A percentile compares a stretch with the other conserved stretches of the same genome.
These are phyloP conservation scores for Sphaerodactylus townsendi DNA, from an alignment of 2,113 vertebrate species.

Conservation along the genomic window DNA sequence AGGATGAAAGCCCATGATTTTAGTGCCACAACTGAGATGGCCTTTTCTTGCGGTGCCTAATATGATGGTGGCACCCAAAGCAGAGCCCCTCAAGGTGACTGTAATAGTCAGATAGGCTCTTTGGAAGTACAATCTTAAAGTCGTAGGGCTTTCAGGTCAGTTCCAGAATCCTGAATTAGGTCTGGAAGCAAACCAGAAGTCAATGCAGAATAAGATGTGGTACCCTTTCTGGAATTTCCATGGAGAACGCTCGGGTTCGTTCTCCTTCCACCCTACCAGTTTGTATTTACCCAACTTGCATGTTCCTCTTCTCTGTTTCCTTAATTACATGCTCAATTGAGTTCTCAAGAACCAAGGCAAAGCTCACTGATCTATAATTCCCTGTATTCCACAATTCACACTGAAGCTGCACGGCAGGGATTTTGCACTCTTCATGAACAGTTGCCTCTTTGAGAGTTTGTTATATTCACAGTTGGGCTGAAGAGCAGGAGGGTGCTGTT, in stretches of 20 bases:
- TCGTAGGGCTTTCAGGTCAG: no score
- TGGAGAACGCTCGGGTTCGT: neutral
- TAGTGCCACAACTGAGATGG: no score
- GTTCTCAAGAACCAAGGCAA: conserved; percentile 24
- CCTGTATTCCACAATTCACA: neutral
- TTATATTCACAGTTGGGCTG: neutral
- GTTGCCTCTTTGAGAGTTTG: neutral
- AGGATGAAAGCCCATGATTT: no score
- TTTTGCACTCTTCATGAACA: neutral
- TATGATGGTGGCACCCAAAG: no score
- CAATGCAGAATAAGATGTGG: neutral
- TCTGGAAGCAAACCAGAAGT: no score
- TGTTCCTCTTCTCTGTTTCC: neutral
- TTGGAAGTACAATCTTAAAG: no score
- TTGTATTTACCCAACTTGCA: neutral
- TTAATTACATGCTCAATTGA: conserved; percentile 7
- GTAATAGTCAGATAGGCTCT: no score
- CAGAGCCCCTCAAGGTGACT: no score
- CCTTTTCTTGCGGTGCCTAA: no score
- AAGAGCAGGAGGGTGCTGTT: no score
- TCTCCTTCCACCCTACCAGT: neutral
- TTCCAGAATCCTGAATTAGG: no score
- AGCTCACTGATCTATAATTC: neutral
- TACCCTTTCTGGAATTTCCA: neutral
- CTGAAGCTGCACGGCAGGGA: neutral